Evolutionary conservation across 2,888 invertebrate species (phyloP), one percentile per base, ranked within the genome.

Genomic region (Sphinx pinastri): DNA sequence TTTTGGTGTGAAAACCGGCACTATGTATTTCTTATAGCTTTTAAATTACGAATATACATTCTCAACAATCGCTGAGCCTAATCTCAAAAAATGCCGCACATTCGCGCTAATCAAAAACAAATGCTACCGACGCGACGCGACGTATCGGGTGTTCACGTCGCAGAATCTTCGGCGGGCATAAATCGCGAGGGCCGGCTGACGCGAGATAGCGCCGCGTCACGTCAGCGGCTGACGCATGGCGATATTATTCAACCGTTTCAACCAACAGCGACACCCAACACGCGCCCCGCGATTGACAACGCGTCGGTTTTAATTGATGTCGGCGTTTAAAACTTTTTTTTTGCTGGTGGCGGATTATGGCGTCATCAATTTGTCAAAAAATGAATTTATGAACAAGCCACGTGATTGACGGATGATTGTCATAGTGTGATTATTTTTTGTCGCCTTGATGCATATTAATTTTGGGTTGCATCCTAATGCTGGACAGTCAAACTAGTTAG

Each of bases 161-260:
- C 38, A 49, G 13, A 25, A 63, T 63, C 49, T 63, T 63, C 47
- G n/a, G 60, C 60, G 45, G 19, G 49, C 77, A 85, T 87, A 86
- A 86, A 88, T 86, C 77, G 79, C 75, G 68, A 58, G 67, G 60
- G 19, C 63, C 60, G 71, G 71, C 76, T 78, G 77, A 79, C 79
- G 77, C 69, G 72, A 72, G 83, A 81, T 85, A 83, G 77, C 81
- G 80, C 73, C 71, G 72, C 76, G 74, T 76, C 73, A 55, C 75
- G 72, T 63, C 72, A 71, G 67, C 71, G 71, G 69, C 74, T 85
- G 82, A 83, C 80, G 75, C 79, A 84, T 79, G 71, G 77, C 73
- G 75, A 81, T 82, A 81, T 85, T 85, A 84, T 81, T 75, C 80
- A 74, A 71, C 72, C 68, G 74, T 54, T 81, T 75, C 80, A 74